A percentile compares a stretch with the other conserved stretches of the same genome.
phyloP scores from a whole-genome alignment of 2,888 invertebrate genomes.

The Cheilosia impressa region DNA sequence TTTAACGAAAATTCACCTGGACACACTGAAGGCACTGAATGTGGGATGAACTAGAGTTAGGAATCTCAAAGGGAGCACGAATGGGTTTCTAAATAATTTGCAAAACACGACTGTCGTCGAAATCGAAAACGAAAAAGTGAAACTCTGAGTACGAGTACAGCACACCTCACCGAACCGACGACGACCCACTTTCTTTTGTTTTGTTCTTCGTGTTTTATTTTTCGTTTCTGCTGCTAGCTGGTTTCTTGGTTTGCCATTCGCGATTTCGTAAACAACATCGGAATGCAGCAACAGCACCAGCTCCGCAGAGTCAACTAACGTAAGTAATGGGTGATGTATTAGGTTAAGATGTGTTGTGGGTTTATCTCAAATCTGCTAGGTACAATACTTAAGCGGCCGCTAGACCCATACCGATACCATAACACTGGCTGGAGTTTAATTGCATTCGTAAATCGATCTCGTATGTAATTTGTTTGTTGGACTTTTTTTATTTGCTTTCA shows the following conservation, averaged over 20 bases:
- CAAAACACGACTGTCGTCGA: slow-evolving; percentile 61
- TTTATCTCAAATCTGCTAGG: slow-evolving; percentile 14
- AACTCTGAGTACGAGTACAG: slow-evolving; percentile 38
- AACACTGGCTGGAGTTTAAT: not conserved
- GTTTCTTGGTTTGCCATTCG: slow-evolving; percentile 55
- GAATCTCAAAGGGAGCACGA: slow-evolving; percentile 48
- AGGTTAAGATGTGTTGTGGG: not conserved
- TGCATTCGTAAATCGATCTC: not conserved
- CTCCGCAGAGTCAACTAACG: slow-evolving; percentile 3
- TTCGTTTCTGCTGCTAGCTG: slow-evolving; percentile 56
- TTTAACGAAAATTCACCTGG: slow-evolving; percentile 28
- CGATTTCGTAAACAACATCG: slow-evolving; percentile 73
- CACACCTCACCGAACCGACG: slow-evolving; percentile 35
- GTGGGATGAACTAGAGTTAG: slow-evolving; percentile 14
- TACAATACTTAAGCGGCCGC: not conserved
- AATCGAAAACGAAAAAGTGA: slow-evolving; percentile 72
- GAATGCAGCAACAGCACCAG: slow-evolving; percentile 64
- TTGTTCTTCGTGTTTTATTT: slow-evolving; percentile 67
- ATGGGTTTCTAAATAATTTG: slow-evolving; percentile 12
- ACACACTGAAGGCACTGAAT: slow-evolving; percentile 50
- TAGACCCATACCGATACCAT: no score
- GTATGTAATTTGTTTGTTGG: slow-evolving; percentile 15
- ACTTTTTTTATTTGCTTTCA: slow-evolving; percentile 14
- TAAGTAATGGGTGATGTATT: slow-evolving; percentile 12
- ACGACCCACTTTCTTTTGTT: slow-evolving; percentile 75